These are phyloP conservation scores for Idaea biselata DNA, from an alignment of 2,888 invertebrate genomes.

Conservation along the genomic window DNA sequence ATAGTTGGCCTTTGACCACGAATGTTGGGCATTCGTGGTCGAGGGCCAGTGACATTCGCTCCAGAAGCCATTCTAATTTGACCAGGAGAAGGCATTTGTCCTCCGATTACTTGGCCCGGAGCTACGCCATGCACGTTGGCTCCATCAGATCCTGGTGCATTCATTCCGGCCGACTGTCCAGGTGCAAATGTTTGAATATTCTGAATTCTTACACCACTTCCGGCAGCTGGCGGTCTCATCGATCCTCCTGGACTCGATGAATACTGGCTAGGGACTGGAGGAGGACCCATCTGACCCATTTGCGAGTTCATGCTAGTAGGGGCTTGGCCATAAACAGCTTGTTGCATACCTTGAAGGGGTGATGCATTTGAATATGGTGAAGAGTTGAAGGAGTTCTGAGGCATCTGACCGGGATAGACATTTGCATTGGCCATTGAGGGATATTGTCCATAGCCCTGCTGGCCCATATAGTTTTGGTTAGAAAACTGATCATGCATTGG, in stretches of 20 bases:
- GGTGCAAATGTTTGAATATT: conserved; percentile 70
- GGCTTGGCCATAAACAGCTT: conserved; percentile 64
- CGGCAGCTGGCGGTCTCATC: conserved; percentile 51
- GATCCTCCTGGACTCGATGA: conserved; percentile 56
- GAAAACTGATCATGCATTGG: conserved; percentile 58
- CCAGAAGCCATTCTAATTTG: conserved; percentile 66
- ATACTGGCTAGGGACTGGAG: conserved; percentile 46
- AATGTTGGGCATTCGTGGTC: conserved; percentile 60
- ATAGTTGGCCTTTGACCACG: conserved; percentile 60
- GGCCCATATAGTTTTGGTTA: conserved; percentile 53
- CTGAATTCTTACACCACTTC: conserved; percentile 60
- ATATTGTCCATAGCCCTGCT: conserved; percentile 56
- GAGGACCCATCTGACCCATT: conserved; percentile 50
- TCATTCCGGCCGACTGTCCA: conserved; percentile 46
- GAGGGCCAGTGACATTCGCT: conserved; percentile 50
- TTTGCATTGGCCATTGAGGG: conserved; percentile 55
- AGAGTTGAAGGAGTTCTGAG: conserved; percentile 48
- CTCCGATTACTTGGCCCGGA: conserved; percentile 27
- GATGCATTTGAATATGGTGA: conserved; percentile 57
- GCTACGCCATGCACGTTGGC: conserved; percentile 11
- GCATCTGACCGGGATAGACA: conserved; percentile 49
- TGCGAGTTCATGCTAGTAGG: conserved; percentile 40
- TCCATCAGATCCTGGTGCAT: conserved; percentile 41
- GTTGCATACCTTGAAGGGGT: conserved; percentile 72
- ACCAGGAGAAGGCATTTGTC: conserved; percentile 58